Conservation (phyloP, 2,797 vertebrate genomes). For the Tachyglossus aculeatus region DNA sequence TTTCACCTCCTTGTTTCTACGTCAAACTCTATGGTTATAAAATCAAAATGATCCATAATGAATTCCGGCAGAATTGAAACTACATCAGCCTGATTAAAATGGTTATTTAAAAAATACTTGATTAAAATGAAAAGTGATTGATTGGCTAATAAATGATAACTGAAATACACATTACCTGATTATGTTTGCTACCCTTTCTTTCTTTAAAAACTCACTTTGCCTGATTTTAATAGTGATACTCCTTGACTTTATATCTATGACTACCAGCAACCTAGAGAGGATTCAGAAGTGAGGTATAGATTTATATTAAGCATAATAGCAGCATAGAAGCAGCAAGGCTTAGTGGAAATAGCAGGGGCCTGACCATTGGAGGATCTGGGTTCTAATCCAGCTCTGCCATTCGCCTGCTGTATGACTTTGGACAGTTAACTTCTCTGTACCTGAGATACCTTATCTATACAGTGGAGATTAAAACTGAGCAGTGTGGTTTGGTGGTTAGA, state of each 20-base stretch:
- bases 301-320: too few species aligned
- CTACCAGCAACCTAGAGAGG: background rate
- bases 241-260: slow-evolving; percentile 8
- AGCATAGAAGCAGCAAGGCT: too few species aligned
- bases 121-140: background rate
- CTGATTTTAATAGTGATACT: background rate
- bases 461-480: too few species aligned
- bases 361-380: too few species aligned
- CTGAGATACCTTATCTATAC: too few species aligned
- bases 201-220: background rate
- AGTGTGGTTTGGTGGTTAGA: too few species aligned
- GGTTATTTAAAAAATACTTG: background rate
- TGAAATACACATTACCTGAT: slow-evolving; percentile 7
- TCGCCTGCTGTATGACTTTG: too few species aligned
- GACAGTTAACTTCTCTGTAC: too few species aligned
- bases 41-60: background rate
- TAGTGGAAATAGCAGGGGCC: too few species aligned
- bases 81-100: slow-evolving; percentile 2
- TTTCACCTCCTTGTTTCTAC: background rate
- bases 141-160: slow-evolving; percentile 19
- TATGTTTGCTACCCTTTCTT: background rate
- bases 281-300: slow-evolving; percentile 3
- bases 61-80: background rate
- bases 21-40: background rate
- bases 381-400: too few species aligned